These are phyloP conservation scores for Linyphia triangularis DNA, from an alignment of 2,888 invertebrate species.

Conservation along the genomic window DNA sequence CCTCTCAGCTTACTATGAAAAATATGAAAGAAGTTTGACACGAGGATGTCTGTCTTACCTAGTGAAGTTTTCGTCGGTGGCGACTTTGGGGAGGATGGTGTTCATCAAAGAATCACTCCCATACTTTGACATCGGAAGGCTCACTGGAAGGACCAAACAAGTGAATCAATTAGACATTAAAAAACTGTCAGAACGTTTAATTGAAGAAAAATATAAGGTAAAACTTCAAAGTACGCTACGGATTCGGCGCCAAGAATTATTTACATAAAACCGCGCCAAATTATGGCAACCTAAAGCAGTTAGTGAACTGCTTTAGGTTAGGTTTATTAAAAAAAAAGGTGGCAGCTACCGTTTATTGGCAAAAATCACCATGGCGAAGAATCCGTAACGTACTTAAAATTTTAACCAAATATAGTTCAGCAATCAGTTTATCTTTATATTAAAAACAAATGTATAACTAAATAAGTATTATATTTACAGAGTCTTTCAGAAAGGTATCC, in stretches of 20 bases:
- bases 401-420: not conserved
- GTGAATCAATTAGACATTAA: not conserved
- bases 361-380: no score
- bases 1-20: no score
- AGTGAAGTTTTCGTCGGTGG: conserved; percentile 69
- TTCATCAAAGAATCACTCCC: conserved; percentile 63
- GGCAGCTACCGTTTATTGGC: no score
- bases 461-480: no score
- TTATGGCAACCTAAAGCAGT: not conserved
- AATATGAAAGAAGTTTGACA: no score
- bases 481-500: no score
- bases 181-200: not conserved
- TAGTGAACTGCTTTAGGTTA: not conserved
- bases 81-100: conserved; percentile 68
- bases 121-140: conserved; percentile 70
- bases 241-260: no score
- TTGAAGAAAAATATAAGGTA: not conserved
- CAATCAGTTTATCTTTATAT: no score
- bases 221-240: no score
- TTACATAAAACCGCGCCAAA: no score
- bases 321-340: not conserved
- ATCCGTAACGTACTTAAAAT: no score
- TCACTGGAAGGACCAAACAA: conserved; percentile 35
- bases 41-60: conserved; percentile 62
- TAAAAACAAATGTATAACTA: no score